These are phyloP conservation scores for Metaphire vulgaris DNA, from an alignment of 1,140 invertebrate species.

Conservation along the genomic window DNA sequence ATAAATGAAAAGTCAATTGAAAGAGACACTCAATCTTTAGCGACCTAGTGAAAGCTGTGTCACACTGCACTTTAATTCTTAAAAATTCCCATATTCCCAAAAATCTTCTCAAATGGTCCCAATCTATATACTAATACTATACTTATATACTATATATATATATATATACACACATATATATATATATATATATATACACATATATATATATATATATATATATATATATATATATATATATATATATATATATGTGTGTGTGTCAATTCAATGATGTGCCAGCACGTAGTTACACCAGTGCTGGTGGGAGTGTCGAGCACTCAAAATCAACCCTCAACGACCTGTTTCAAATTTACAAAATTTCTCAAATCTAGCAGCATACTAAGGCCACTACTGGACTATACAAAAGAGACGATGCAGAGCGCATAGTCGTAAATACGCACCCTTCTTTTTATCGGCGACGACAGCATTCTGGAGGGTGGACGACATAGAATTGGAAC, in stretches of 20 bases:
- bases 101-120: background rate
- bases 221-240: slow-evolving; percentile 1
- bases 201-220: background rate
- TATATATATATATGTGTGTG: background rate
- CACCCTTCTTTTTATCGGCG: background rate
- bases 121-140: background rate
- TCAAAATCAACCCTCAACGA: background rate
- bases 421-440: no score
- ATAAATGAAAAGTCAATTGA: background rate
- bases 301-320: background rate
- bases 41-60: background rate
- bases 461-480: background rate
- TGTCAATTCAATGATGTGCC: background rate
- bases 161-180: background rate
- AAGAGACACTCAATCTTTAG: background rate
- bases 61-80: background rate
- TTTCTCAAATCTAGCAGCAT: background rate
- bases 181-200: background rate
- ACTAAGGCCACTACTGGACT: background rate
- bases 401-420: no score
- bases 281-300: background rate
- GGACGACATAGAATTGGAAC: background rate
- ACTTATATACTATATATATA: background rate
- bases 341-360: background rate
- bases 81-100: background rate